Conservation (phyloP, 2,888 invertebrate species). For the Lapara coniferarum region DNA sequence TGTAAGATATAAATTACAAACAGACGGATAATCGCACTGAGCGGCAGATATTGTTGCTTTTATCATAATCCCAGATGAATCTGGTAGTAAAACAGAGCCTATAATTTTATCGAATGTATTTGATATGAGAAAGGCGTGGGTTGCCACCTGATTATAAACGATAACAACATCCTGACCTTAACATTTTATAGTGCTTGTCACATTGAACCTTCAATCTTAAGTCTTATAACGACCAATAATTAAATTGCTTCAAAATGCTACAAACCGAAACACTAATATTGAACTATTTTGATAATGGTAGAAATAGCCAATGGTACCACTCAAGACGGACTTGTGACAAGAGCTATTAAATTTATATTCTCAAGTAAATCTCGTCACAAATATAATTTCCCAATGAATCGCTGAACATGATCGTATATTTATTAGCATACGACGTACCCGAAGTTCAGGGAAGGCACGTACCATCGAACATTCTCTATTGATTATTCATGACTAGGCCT, state of each 20-base stretch:
- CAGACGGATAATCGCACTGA: constrained; percentile 4
- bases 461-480: constrained; percentile 37
- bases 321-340: no score
- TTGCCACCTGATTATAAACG: no score
- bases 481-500: constrained; percentile 49
- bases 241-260: no score
- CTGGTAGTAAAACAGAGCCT: neutral
- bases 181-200: no score
- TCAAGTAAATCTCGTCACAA: neutral
- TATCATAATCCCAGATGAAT: neutral
- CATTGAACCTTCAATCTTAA: no score
- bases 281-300: no score
- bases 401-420: neutral
- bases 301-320: no score
- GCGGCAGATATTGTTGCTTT: constrained; percentile 5
- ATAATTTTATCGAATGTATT: neutral
- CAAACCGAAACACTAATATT: no score
- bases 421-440: neutral
- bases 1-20: constrained; percentile 13
- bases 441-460: neutral
- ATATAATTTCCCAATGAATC: neutral
- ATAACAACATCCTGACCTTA: no score
- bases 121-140: no score
- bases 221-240: no score
- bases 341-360: neutral